Evolutionary conservation across 2,113 vertebrate genomes (phyloP).

Genomic region (Phylloscopus trochiloides): DNA sequence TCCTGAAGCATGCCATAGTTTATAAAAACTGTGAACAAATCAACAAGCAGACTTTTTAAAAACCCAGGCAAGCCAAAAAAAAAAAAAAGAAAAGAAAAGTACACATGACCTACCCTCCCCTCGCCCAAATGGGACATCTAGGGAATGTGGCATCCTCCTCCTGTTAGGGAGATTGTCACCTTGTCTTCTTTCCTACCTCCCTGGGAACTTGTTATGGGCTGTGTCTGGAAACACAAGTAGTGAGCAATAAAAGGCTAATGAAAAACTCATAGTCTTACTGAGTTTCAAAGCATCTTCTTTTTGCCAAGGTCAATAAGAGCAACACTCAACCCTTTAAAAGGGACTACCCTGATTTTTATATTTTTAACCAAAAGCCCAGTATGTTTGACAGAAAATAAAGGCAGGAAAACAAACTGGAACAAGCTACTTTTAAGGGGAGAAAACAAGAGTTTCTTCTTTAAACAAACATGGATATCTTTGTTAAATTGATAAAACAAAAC

Average conservation of each 20-base stretch:
- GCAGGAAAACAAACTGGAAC: background rate
- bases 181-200: background rate
- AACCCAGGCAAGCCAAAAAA: background rate
- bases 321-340: background rate
- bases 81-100: background rate
- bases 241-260: background rate
- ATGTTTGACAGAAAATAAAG: background rate
- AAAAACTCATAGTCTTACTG: background rate
- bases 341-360: background rate
- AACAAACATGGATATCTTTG: background rate
- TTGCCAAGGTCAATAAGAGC: background rate
- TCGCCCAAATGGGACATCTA: background rate
- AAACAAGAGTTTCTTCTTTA: background rate
- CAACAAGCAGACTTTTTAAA: background rate
- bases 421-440: background rate
- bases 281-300: background rate
- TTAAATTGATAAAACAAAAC: background rate
- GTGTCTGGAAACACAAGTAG: background rate
- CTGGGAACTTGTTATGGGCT: background rate
- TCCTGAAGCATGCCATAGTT: background rate
- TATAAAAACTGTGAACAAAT: background rate
- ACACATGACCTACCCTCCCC: background rate
- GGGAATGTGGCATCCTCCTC: background rate
- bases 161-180: background rate
- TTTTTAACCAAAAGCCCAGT: background rate